Evolutionary conservation across 2,888 invertebrate species (phyloP).

Genomic region (Adineta ricciae): DNA sequence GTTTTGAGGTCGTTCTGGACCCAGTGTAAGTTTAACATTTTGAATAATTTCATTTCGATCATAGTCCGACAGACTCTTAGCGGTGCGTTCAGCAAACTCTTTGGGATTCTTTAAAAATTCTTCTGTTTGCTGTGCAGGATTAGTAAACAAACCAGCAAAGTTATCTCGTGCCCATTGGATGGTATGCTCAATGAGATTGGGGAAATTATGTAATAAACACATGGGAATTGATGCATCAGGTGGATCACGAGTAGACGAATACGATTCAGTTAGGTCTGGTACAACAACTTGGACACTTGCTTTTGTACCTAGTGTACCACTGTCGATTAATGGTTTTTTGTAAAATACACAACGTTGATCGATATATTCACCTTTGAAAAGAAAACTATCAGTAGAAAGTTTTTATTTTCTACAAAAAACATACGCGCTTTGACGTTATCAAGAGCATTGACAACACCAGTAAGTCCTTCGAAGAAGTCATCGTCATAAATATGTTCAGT

Average conservation of each 20-base stretch:
- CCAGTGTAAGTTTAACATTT: conserved; percentile 16
- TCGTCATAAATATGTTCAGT: conserved; percentile 89
- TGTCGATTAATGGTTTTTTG: conserved; percentile 84
- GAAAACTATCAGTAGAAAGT: not conserved
- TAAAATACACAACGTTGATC: conserved; percentile 94
- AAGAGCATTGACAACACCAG: conserved; percentile 90
- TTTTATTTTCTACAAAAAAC: too few species aligned
- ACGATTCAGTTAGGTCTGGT: conserved; percentile 88
- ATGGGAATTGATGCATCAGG: conserved; percentile 96
- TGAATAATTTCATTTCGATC: conserved; percentile 19
- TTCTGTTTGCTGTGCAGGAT: conserved; percentile 60
- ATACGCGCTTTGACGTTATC: conserved; percentile 81
- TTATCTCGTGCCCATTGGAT: conserved; percentile 51
- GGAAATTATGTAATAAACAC: conserved; percentile 95
- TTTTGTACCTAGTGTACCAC: conserved; percentile 92
- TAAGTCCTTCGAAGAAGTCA: conserved; percentile 76
- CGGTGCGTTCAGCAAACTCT: conserved; percentile 12
- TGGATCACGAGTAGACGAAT: conserved; percentile 87
- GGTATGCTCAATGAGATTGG: conserved; percentile 80
- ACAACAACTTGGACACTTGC: conserved; percentile 86
- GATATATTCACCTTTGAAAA: conserved; percentile 61
- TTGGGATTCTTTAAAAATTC: conserved; percentile 41
- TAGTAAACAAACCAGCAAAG: conserved; percentile 87
- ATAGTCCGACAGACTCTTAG: not conserved
- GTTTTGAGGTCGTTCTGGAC: not conserved